Evolutionary conservation across 1,140 invertebrate species (phyloP).

Genomic region (Leptonema lineaticorne): DNA sequence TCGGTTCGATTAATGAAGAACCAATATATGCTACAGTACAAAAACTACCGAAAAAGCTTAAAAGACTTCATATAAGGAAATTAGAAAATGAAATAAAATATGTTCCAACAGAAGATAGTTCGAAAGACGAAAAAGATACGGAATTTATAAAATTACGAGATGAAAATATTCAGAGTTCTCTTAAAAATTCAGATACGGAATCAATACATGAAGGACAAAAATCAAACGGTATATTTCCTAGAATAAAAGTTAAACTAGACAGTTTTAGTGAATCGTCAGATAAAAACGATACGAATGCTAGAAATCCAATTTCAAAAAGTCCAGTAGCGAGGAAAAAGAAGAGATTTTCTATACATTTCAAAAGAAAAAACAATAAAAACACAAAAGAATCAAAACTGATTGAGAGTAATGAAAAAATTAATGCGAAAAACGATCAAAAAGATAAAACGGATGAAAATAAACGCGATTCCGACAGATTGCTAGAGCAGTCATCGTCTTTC

Average conservation of each 20-base stretch:
- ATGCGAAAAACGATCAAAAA: slow-evolving; percentile 27
- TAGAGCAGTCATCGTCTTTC: slow-evolving; percentile 35
- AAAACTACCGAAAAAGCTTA: slow-evolving; percentile 53
- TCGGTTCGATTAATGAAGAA: slow-evolving; percentile 50
- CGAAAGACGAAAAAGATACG: slow-evolving; percentile 12
- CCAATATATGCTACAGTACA: slow-evolving; percentile 57
- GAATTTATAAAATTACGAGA: neutral
- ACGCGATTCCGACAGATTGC: slow-evolving; percentile 35
- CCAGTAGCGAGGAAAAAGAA: slow-evolving; percentile 55
- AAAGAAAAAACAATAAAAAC: slow-evolving; percentile 54
- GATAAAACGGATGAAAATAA: slow-evolving; percentile 41
- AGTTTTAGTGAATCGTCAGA: slow-evolving; percentile 36
- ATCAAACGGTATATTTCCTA: slow-evolving; percentile 20
- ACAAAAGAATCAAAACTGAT: slow-evolving; percentile 38
- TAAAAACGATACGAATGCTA: slow-evolving; percentile 19
- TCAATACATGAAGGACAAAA: slow-evolving; percentile 16
- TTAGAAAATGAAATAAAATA: slow-evolving; percentile 56
- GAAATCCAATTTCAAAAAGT: slow-evolving; percentile 43
- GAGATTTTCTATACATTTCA: slow-evolving; percentile 54
- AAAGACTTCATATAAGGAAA: slow-evolving; percentile 53
- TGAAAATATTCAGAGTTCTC: neutral
- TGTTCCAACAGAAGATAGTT: slow-evolving; percentile 42
- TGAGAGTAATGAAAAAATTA: neutral
- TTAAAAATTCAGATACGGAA: slow-evolving; percentile 7
- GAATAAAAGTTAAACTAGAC: slow-evolving; percentile 30